Percentiles rank a stretch among this genome's conserved stretches.
Conservation (phyloP, 1,140 invertebrate genomes). For the Bilobella aurantiaca region DNA sequence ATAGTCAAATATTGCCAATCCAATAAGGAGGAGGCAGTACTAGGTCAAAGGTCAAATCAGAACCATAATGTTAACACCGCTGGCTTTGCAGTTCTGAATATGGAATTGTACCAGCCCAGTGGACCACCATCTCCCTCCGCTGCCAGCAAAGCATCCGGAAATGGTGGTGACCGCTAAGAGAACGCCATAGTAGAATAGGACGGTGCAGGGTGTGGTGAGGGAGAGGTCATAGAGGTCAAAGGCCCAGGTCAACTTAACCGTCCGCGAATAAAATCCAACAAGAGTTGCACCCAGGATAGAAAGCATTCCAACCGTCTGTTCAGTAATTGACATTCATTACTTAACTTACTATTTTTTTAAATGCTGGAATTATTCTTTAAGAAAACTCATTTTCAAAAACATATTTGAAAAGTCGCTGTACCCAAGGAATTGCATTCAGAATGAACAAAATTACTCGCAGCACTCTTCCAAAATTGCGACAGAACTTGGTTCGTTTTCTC, state of each 20-base stretch:
- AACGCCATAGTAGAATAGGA: neutral
- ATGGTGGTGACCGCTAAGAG: neutral
- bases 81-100: neutral
- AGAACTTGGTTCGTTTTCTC: neutral
- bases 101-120: neutral
- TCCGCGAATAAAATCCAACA: neutral
- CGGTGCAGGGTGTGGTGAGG: neutral
- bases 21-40: neutral
- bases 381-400: too few species aligned
- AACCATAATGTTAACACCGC: neutral
- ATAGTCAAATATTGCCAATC: neutral
- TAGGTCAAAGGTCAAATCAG: neutral
- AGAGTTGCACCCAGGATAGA: neutral
- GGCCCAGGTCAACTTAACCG: neutral
- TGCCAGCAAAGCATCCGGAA: slow-evolving; percentile 1
- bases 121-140: neutral
- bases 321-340: neutral
- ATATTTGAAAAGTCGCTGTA: neutral
- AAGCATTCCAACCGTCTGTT: neutral
- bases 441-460: neutral
- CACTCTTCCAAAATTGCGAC: neutral
- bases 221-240: neutral
- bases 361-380: neutral
- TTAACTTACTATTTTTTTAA: neutral
- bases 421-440: neutral